Evolutionary conservation across 2,113 vertebrate genomes (phyloP).

Genomic region (Atrichornis clamosus): DNA sequence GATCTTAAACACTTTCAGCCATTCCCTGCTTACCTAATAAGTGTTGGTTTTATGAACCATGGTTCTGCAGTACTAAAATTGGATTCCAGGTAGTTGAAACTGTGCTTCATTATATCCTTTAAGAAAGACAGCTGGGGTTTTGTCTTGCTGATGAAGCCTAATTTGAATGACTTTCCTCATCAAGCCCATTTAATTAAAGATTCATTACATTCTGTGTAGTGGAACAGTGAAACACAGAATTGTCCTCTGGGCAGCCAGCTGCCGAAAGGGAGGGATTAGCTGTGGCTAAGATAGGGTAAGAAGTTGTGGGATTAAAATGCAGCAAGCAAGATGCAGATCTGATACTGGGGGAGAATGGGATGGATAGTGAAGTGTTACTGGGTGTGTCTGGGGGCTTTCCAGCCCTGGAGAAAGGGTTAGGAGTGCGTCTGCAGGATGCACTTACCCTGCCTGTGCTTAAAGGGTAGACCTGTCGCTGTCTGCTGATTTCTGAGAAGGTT

Average conservation of each 20-base stretch:
- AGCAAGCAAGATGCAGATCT: neutral
- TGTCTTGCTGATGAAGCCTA: constrained; percentile 24
- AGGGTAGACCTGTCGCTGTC: neutral
- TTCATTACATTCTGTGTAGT: constrained; percentile 5
- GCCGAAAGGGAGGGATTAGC: neutral
- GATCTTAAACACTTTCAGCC: neutral
- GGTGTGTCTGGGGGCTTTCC: neutral
- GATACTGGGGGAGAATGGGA: neutral
- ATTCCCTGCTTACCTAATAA: neutral
- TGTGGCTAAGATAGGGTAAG: neutral
- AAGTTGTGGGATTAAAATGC: neutral
- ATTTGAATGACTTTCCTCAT: constrained; percentile 47
- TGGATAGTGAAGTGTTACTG: neutral
- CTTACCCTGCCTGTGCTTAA: neutral
- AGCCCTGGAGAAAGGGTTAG: neutral
- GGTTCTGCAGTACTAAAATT: neutral
- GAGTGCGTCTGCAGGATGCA: neutral
- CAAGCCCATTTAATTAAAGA: constrained; percentile 46
- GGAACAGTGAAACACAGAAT: neutral
- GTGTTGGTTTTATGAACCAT: neutral
- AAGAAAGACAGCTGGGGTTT: constrained; percentile 32
- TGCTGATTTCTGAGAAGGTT: neutral
- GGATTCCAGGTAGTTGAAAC: constrained; percentile 29
- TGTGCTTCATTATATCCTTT: neutral
- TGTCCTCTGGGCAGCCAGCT: neutral